Percentiles rank a stretch among this genome's conserved stretches.
Conservation (phyloP, 2,113 vertebrate species). For the Lutjanus erythropterus region DNA sequence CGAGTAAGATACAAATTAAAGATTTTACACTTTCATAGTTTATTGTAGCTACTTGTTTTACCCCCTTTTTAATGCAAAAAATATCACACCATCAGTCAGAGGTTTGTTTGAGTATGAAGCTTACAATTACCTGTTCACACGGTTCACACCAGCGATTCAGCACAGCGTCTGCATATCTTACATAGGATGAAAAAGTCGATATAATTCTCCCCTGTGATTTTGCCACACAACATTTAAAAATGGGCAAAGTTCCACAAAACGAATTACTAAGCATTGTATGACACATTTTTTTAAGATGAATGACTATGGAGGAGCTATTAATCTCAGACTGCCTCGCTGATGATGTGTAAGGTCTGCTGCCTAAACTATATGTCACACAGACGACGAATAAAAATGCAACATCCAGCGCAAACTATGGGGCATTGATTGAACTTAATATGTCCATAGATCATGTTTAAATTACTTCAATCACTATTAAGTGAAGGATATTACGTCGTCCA, state of each 20-base stretch:
- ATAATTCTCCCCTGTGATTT: conserved; percentile 11
- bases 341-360: not conserved
- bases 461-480: not conserved
- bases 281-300: conserved; percentile 4
- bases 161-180: not conserved
- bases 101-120: not conserved
- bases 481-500: not conserved
- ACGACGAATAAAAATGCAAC: not conserved
- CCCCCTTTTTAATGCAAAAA: not conserved
- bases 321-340: not conserved
- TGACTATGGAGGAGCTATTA: not conserved
- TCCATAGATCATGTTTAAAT: conserved; percentile 1
- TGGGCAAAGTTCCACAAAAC: conserved; percentile 12
- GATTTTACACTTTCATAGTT: not conserved
- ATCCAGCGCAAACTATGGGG: not conserved
- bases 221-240: not conserved
- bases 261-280: not conserved
- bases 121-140: not conserved
- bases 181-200: not conserved
- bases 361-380: not conserved
- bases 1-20: not conserved
- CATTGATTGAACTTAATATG: not conserved
- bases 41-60: not conserved
- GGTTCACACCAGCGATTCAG: conserved; percentile 10
- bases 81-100: not conserved